phyloP scores from a whole-genome alignment of 2,113 vertebrate genomes.

The Numida meleagris region DNA sequence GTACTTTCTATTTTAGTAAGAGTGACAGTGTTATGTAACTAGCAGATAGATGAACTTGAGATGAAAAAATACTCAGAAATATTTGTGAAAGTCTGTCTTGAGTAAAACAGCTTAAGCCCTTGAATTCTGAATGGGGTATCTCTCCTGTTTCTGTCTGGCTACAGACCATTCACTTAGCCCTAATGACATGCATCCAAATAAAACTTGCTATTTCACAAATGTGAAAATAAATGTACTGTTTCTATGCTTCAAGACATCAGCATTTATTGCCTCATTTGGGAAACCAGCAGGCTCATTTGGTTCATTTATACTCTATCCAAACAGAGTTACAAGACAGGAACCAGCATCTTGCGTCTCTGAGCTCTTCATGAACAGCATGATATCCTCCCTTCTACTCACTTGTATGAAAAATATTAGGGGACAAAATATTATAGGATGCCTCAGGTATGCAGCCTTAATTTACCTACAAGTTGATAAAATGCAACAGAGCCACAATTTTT shows the following conservation, averaged over 20 bases:
- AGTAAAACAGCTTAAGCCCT: constrained; percentile 15
- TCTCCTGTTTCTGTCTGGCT: constrained; percentile 15
- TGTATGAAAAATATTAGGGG: neutral
- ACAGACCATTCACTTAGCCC: constrained; percentile 55
- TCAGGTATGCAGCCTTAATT: neutral
- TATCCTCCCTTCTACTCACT: neutral
- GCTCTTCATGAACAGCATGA: neutral
- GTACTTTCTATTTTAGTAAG: constrained; percentile 44
- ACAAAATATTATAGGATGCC: neutral
- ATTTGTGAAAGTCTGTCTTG: constrained; percentile 46
- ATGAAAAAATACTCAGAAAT: constrained; percentile 61
- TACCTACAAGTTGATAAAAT: neutral
- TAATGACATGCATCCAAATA: constrained; percentile 37
- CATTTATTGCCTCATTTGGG: constrained; percentile 48
- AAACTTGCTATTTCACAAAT: constrained; percentile 42
- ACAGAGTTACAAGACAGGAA: constrained; percentile 8
- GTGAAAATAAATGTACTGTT: constrained; percentile 61
- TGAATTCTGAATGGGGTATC: constrained; percentile 50
- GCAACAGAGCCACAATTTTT: neutral
- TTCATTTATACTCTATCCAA: constrained; percentile 41
- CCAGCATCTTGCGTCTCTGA: neutral
- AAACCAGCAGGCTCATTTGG: constrained; percentile 13
- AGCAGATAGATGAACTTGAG: constrained; percentile 50
- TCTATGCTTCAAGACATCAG: constrained; percentile 27
- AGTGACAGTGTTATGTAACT: constrained; percentile 64